Evolutionary conservation across 2,888 invertebrate species (phyloP).

Genomic region (Ichneumoninae sp.): DNA sequence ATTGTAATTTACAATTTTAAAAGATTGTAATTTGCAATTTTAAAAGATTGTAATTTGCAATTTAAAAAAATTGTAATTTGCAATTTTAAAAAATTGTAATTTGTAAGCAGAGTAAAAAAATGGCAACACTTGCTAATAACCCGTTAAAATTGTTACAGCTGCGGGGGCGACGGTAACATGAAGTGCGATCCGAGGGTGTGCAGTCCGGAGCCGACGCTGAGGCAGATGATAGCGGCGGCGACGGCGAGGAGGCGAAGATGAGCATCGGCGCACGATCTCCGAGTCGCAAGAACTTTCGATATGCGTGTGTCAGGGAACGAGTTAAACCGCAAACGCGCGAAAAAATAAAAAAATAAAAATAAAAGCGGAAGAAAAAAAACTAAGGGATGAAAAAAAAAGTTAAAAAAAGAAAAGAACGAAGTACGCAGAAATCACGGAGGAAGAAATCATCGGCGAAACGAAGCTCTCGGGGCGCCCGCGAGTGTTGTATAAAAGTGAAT

Average conservation of each 20-base stretch:
- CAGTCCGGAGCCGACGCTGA: constrained; percentile 94
- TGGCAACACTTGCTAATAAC: constrained; percentile 26
- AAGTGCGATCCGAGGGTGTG: constrained; percentile 96
- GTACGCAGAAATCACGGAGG: constrained; percentile 46
- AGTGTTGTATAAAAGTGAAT: constrained; percentile 82
- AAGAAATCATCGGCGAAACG: constrained; percentile 1
- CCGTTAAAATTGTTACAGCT: constrained; percentile 86
- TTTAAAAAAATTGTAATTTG: too few species aligned
- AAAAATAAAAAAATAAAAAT: constrained; percentile 63
- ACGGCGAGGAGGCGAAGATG: constrained; percentile 90
- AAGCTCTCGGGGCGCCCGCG: constrained; percentile 40
- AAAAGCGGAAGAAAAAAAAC: constrained; percentile 9
- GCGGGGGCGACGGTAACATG: constrained; percentile 97
- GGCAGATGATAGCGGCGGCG: constrained; percentile 95
- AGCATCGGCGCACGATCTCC: constrained; percentile 74
- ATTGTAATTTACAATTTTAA: too few species aligned
- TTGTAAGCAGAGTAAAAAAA: neutral
- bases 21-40: too few species aligned
- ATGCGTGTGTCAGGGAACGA: constrained; percentile 50
- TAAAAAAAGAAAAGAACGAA: constrained; percentile 45
- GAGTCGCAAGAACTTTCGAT: constrained; percentile 53
- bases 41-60: too few species aligned
- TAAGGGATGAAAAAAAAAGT: neutral
- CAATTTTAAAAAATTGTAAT: neutral
- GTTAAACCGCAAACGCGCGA: constrained; percentile 53